Evolutionary conservation across 2,113 vertebrate genomes (phyloP).

Genomic region (Tupaia chinensis): DNA sequence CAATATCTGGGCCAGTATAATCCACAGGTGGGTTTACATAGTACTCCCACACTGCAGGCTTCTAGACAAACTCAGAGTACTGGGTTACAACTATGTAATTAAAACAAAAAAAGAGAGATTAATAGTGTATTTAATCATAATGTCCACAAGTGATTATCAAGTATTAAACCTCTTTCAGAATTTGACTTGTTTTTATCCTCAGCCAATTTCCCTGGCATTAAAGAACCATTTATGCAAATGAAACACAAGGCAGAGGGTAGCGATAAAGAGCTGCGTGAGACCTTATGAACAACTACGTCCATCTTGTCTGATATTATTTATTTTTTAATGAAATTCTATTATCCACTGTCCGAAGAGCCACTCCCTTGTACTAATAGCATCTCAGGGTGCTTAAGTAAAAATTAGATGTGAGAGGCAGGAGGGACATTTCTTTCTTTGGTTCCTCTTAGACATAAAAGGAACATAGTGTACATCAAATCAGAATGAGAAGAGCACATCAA

Average conservation of each 20-base stretch:
- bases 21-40: background rate
- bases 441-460: slow-evolving; percentile 40
- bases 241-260: slow-evolving; percentile 29
- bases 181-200: slow-evolving; percentile 46
- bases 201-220: background rate
- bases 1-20: background rate
- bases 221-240: slow-evolving; percentile 57
- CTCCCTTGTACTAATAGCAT: background rate
- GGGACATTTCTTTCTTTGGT: slow-evolving; percentile 20
- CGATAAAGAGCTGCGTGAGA: slow-evolving; percentile 24
- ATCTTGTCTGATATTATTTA: background rate
- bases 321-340: slow-evolving; percentile 50
- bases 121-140: slow-evolving; percentile 58
- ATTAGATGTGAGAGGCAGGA: slow-evolving; percentile 42
- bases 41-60: background rate
- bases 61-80: background rate
- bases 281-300: background rate
- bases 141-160: slow-evolving; percentile 20
- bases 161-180: slow-evolving; percentile 4
- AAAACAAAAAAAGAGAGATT: slow-evolving; percentile 11
- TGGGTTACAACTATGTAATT: background rate
- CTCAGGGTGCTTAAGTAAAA: slow-evolving; percentile 52
- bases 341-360: background rate
- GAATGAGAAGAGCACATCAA: slow-evolving; percentile 46
- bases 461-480: background rate